Evolutionary conservation across 1,140 invertebrate genomes (phyloP), one percentile per base, ranked within the genome.

Genomic region (Elymnias hypermnestra): DNA sequence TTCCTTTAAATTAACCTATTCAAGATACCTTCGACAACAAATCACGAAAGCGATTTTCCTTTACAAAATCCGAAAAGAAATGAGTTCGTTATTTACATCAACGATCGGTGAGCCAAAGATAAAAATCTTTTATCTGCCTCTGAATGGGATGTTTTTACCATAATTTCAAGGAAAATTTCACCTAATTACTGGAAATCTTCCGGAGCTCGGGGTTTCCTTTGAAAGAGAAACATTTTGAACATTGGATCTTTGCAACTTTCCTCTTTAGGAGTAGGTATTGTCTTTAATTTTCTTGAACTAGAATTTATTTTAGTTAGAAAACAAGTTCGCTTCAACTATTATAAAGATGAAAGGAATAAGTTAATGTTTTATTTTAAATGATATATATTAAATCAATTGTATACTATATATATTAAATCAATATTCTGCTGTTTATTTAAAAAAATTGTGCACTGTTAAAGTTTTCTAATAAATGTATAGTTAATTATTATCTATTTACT

Each of bases 31-130:
- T 29, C 35, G 53, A 51, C 45, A 53, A 46, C 45, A 55, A 58
- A 58, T 64, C 53, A 57, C 41, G 28, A 44, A 42, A 67, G 45
- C 55, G 57, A 64, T 67, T 67, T 64, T 59, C 61, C 44, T 50
- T 59, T 59, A 53, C 56, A 59, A 63, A 70, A 68, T 46, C 45
- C 53, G 41, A 25, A 56, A 63, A 69, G 52, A 65, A 68, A 64
- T 58, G 64, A 64, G 67, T 69, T 69, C 60, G 61, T 75, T 75
- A 77, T 75, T 75, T 73, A 75, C 73, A 68, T 63, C 66, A 53
- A 63, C 60, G 63, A 71, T 77, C 63, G 64, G 57, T 53, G 53
- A 63, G 55, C 51, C 45, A 37, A 53, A 58, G 60, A 64, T 68
- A 65, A 64, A 68, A 68, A 73, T 74, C 66, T 75, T 74, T 76